Evolutionary conservation across 2,797 vertebrate genomes (phyloP).

Genomic region (Cyclura pinguis): DNA sequence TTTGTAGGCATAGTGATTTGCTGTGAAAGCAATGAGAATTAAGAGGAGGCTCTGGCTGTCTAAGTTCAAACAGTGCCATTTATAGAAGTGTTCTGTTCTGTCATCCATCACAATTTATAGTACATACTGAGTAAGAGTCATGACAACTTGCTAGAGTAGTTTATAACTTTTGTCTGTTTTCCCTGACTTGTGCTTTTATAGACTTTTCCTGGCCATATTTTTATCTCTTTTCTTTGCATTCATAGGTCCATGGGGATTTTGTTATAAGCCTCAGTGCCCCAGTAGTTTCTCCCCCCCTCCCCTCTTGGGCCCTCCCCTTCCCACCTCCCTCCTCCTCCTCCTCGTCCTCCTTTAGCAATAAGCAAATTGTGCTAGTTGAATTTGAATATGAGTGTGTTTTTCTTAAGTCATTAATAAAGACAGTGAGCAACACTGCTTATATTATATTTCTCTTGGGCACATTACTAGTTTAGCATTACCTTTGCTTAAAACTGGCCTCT

Average conservation of each 20-base stretch:
- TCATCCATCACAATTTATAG: constrained; percentile 3
- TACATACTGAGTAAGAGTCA: neutral
- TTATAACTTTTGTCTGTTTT: constrained; percentile 15
- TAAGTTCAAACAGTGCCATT: constrained; percentile 5
- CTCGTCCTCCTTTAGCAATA: neutral
- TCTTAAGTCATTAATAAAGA: constrained; percentile 50
- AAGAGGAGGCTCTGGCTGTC: neutral
- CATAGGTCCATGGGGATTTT: neutral
- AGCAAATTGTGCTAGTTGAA: constrained; percentile 48
- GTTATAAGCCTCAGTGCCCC: neutral
- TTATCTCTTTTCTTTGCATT: neutral
- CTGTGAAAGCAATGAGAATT: neutral
- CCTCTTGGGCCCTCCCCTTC: too few species aligned
- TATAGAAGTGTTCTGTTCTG: constrained; percentile 4
- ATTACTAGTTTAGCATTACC: constrained; percentile 35
- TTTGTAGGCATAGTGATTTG: constrained; percentile 2
- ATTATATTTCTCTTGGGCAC: constrained; percentile 29
- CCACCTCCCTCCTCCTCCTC: neutral
- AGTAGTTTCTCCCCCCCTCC: neutral
- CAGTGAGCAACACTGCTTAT: constrained; percentile 36
- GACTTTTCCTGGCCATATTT: neutral
- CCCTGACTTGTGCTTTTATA: constrained; percentile 25
- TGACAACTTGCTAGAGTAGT: constrained; percentile 20
- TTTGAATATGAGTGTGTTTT: constrained; percentile 39
- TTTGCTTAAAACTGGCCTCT: constrained; percentile 33